A percentile compares a stretch with the other conserved stretches of the same genome.
Evolutionary conservation across 1,140 invertebrate genomes (phyloP).

Genomic region (Contarinia nasturtii): DNA sequence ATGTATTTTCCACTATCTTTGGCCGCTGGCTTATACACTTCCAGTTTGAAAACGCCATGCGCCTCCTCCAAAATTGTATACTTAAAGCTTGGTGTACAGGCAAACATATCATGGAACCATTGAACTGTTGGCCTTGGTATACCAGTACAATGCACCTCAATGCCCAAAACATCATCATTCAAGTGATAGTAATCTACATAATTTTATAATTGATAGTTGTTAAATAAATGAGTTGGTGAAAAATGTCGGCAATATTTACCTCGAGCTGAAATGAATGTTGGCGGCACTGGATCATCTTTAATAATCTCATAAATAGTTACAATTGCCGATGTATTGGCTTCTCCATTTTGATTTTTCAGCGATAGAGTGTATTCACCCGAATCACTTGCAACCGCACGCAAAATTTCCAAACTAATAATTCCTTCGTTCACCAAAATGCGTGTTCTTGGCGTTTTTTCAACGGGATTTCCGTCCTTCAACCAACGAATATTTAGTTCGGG

Average conservation of each 20-base stretch:
- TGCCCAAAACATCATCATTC: conserved; percentile 21
- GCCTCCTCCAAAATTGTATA: conserved; percentile 23
- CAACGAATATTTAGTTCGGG: conserved; percentile 62
- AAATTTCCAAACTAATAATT: conserved; percentile 55
- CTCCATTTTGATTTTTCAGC: conserved; percentile 52
- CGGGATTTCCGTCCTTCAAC: conserved; percentile 53
- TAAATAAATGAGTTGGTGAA: background rate
- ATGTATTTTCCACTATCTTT: conserved; percentile 39
- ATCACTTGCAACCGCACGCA: conserved; percentile 39
- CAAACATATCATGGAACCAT: conserved; percentile 20
- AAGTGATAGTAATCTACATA: conserved; percentile 20
- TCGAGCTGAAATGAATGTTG: conserved; percentile 20
- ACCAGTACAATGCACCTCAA: conserved; percentile 20
- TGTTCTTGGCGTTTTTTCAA: conserved; percentile 32
- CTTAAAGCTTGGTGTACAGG: conserved; percentile 19
- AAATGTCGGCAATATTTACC: conserved; percentile 11
- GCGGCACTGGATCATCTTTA: conserved; percentile 22
- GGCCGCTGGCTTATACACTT: conserved; percentile 33
- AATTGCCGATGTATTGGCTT: conserved; percentile 40
- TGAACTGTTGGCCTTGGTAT: conserved; percentile 16
- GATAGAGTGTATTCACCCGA: conserved; percentile 55
- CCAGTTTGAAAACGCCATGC: conserved; percentile 27
- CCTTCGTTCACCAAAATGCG: conserved; percentile 41
- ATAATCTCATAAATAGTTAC: conserved; percentile 23
- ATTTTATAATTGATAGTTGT: conserved; percentile 1